phyloP scores from a whole-genome alignment of 2,113 vertebrate genomes.

The Falcunculus frontatus region DNA sequence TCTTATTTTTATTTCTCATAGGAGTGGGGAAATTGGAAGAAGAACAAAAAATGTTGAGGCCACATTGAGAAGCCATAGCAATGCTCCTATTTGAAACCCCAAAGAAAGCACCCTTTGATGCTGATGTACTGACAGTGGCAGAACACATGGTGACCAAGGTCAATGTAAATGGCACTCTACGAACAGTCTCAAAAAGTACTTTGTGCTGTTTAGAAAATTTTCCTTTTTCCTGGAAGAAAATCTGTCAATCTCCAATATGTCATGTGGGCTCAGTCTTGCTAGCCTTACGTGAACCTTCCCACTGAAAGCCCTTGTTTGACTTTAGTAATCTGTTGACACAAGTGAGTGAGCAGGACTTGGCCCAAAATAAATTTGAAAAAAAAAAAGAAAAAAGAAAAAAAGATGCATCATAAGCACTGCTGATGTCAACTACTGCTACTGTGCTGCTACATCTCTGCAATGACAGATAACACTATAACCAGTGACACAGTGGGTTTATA shows the following conservation, averaged over 20 bases:
- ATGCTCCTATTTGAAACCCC: slow-evolving; percentile 10
- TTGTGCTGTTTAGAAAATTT: neutral
- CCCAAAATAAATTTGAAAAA: neutral
- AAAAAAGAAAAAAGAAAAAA: too few species aligned
- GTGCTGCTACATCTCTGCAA: slow-evolving; percentile 29
- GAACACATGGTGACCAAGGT: slow-evolving; percentile 5
- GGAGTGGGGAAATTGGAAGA: slow-evolving; percentile 36
- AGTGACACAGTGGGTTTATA: neutral
- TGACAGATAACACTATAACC: neutral
- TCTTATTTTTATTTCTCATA: slow-evolving; percentile 61
- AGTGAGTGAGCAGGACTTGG: neutral
- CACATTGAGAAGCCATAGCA: slow-evolving; percentile 12
- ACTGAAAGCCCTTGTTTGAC: neutral
- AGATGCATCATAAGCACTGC: neutral
- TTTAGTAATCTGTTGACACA: neutral
- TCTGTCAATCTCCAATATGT: neutral
- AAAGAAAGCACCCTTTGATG: slow-evolving; percentile 17
- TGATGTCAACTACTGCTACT: neutral
- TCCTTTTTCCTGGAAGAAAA: slow-evolving; percentile 27
- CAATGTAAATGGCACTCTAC: slow-evolving; percentile 41
- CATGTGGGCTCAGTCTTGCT: neutral
- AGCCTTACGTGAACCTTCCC: neutral
- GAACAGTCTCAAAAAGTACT: slow-evolving; percentile 19
- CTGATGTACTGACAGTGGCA: slow-evolving; percentile 11
- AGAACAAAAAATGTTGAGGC: slow-evolving; percentile 23